Base-by-base conservation (phyloP, 2,797 vertebrate genomes). In the Crocodylus rhombifer region DNA sequence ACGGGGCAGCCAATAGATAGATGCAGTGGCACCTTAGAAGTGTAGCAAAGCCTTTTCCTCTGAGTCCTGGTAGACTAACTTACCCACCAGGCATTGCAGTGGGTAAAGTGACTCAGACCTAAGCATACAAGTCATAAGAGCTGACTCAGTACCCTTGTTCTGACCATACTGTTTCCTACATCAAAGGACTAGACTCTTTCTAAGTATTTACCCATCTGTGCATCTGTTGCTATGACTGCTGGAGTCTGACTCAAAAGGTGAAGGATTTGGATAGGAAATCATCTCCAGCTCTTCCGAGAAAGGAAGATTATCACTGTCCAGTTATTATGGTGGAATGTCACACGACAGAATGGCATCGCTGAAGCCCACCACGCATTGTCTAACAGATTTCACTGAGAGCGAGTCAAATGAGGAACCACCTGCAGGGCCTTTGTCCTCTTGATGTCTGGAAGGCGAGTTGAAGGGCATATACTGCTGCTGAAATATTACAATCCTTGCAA, bases 161-260 rank as follows among this genome's bases (percentile, higher is more conserved):
- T 80, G 89, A 88, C 79, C 85, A 5, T 1, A 60, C 93, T 57
- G n/a, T 3, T 95, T 77, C 42, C 87, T 82, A 84, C 86, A 92
- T 93, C 95, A 92, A 92, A 95, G 92, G 51, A 30, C 56, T 9
- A 36, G n/a, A 11, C 28, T 71, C 87, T 91, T 88, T 91, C 69
- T 11, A 88, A 75, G 84, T 75, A 42, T 87, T 82, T 78, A 80
- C 86, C 75, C 92, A 92, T 89, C 90, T 75, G 90, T 25, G 30
- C 74, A 76, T 82, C 93, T 92, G 92, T 92, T 91, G 95, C 93
- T 93, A 87, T 82, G 90, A 84, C 89, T 90, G 93, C 93, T 89
- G 83, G 80, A 21, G 71, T 80, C 71, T 21, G 62, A 83, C 79
- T 62, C 89, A 76, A 80, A 87, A 92, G 90, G 95, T 91, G 75